Conservation (phyloP, 2,113 vertebrate genomes). For the Percopsis transmontana region DNA sequence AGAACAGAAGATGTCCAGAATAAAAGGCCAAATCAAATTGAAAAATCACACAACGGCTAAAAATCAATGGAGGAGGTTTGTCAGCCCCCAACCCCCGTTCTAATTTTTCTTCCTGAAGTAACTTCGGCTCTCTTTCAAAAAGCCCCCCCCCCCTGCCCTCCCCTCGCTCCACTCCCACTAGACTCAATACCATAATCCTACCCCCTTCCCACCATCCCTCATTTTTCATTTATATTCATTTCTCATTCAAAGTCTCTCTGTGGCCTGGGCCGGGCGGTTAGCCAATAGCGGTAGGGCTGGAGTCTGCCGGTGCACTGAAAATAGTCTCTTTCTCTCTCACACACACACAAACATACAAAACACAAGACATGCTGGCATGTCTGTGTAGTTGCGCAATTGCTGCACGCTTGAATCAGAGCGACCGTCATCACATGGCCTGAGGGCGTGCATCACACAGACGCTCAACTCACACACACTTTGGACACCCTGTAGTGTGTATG, state of each 20-base stretch:
- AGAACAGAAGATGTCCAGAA: not conserved
- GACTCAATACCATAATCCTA: conserved; percentile 43
- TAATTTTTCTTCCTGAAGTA: conserved; percentile 20
- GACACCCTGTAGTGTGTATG: conserved; percentile 15
- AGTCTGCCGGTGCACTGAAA: conserved; percentile 57
- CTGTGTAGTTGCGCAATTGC: conserved; percentile 52
- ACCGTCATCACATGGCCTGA: conserved; percentile 31
- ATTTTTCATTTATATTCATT: conserved; percentile 74
- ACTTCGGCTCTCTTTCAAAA: conserved; percentile 35
- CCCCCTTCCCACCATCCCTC: conserved; percentile 66
- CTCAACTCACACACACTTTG: conserved; percentile 12
- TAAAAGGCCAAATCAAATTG: not conserved
- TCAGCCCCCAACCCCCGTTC: not conserved
- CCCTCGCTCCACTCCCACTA: conserved; percentile 1
- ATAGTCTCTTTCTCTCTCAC: conserved; percentile 45
- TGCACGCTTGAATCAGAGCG: conserved; percentile 18
- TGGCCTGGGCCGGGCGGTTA: conserved; percentile 47
- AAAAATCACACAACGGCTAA: not conserved
- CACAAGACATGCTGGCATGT: conserved; percentile 35
- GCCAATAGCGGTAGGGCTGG: conserved; percentile 66
- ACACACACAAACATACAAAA: not conserved
- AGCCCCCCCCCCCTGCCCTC: not conserved
- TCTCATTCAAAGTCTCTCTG: conserved; percentile 65
- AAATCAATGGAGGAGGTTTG: conserved; percentile 23
- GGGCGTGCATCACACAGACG: conserved; percentile 15